Evolutionary conservation across 1,140 invertebrate species (phyloP).

Genomic region (Leptinotarsa defecta): DNA sequence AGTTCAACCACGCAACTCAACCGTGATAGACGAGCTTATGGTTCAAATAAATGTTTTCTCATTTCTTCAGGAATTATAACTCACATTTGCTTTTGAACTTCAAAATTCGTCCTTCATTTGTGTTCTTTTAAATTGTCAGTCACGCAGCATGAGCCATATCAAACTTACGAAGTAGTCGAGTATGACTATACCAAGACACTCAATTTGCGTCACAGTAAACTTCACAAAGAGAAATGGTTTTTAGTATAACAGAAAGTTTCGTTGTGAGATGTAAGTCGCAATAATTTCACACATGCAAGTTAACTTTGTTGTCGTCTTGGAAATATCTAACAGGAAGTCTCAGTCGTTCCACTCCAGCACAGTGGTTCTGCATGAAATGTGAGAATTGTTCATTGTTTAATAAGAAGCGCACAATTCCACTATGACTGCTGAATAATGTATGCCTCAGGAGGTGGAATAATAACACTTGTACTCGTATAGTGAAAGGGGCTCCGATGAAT

Average conservation of each 20-base stretch:
- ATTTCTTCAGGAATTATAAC: constrained; percentile 20
- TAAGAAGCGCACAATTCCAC: background rate
- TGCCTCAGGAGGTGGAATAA: background rate
- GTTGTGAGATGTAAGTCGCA: background rate
- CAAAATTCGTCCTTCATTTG: background rate
- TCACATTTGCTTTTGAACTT: constrained; percentile 7
- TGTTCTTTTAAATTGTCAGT: background rate
- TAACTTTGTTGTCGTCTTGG: background rate
- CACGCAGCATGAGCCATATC: background rate
- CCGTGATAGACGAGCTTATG: constrained; percentile 8
- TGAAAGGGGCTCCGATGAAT: background rate
- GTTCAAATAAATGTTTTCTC: constrained; percentile 14
- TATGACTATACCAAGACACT: background rate
- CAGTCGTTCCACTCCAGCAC: background rate
- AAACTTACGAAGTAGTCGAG: background rate
- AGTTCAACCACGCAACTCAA: background rate
- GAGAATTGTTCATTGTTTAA: constrained; percentile 24
- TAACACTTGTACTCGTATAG: background rate
- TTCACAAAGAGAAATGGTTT: constrained; percentile 6
- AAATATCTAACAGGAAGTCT: constrained; percentile 5
- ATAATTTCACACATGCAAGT: constrained; percentile 6
- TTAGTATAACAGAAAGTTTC: background rate
- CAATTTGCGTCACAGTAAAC: background rate
- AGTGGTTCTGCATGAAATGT: constrained; percentile 19
- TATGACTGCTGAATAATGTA: background rate